Evolutionary conservation across 2,113 vertebrate species (phyloP), one percentile per base, ranked within the genome.

Genomic region (Origma solitaria): DNA sequence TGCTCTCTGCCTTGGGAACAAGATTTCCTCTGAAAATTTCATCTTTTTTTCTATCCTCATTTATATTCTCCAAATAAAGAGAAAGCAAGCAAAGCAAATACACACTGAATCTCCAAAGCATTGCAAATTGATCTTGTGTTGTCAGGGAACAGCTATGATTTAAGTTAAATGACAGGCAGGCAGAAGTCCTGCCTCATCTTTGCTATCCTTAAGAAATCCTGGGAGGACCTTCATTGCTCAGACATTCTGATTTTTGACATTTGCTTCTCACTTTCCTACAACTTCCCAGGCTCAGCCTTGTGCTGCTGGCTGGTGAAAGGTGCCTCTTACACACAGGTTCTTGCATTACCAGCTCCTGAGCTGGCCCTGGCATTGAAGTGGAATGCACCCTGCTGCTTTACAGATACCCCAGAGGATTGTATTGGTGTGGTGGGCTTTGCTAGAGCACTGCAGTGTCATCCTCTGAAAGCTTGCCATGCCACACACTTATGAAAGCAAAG

Each of bases 21-120:
- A 81, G 51, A 75, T 84, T 92, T 77, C n/a, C 76, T 76, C 77
- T 47, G 45, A 91, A 89, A 88, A 40, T 33, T 23, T 80, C 57
- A 7, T 58, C 33, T 64, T 70, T 88, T 91, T 91, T 82, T 62
- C 64, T 58, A 33, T 23, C 8, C 64, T 92, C 33, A 75, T 81
- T 94, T 91, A 25, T 88, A 73, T 94, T 92, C 72, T 87, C 15
- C 56, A 78, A 66, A 92, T 73, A 91, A 86, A 94, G 42, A 78
- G 40, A 86, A 92, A 38, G 51, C 30, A 86, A 89, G 84, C 30
- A 91, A 86, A 92, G 24, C 38, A 89, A 94, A 82, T 30, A 53
- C 38, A 83, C 51, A 10, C 35, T 42, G 65, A 86, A 75, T 86
- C 77, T 96, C 89, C 44, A 81, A 92, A 86, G 60, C 73, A 71